Base-by-base conservation (phyloP, 92 coral and sea anemone genomes). In the Scolanthus callimorphus region DNA sequence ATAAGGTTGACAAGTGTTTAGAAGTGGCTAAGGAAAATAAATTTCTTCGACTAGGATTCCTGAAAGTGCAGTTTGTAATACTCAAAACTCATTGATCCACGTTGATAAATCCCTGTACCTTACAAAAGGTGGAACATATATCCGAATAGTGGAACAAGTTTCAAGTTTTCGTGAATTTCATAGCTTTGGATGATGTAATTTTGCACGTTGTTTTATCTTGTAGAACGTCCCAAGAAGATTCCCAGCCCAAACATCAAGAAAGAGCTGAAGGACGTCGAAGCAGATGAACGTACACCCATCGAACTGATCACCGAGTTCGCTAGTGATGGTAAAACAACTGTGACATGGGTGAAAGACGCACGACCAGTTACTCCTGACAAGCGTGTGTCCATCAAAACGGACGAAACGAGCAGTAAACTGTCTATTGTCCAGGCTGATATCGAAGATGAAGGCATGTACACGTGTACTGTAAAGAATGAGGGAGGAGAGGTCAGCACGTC, bases 231-330 rank as follows among this genome's bases (percentile, higher is more conserved):
- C n/a, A n/a, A n/a, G n/a, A n/a, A n/a, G n/a, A n/a, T n/a, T n/a
- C n/a, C n/a, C n/a, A n/a, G 77, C 49, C 71, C 83, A 21, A 78
- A 55, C 60, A 88, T 85, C 44, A 94, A 85, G 31, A 86, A 77
- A 69, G 96, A 90, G 34, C 67, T 94, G 17, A 85, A 72, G 51
- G 89, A 89, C 27, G 81, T 86, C 13, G 83, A 75, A 37, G 82
- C 74, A 19, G 73, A 78, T 39, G 97, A 82, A 70, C 90, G 82
- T 1, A 77, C 75, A 39, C 77, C 85, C 29, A 89, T 82, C 12
- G 73, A 71, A 39, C 61, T 92, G 74, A 78, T 79, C 51, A 46
- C 77, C 17, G 74, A 88, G 55, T 77, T 88, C 31, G 82, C 74
- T 2, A 80, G 96, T 38, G 94, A 74, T 10, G 74, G 87, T 19